Conservation (phyloP, 2,797 vertebrate genomes). For the Astyanax mexicanus region DNA sequence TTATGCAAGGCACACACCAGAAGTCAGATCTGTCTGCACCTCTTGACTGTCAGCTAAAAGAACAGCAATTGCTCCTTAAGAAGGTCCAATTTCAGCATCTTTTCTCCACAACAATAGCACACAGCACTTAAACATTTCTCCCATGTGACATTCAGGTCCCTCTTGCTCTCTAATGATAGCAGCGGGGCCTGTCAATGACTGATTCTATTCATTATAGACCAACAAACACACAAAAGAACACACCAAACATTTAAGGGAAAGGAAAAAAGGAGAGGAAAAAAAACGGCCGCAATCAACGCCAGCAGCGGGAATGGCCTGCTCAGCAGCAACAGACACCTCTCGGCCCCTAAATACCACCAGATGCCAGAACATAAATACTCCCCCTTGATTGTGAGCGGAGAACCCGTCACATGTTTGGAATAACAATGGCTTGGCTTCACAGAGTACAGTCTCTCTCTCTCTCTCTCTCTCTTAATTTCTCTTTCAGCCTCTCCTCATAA, state of each 20-base stretch:
- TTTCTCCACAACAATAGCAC: neutral
- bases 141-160: neutral
- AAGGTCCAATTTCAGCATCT: neutral
- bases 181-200: neutral
- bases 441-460: conserved; percentile 4
- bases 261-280: too few species aligned
- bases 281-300: conserved; percentile 13
- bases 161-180: neutral
- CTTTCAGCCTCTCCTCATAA: conserved; percentile 8
- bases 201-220: neutral
- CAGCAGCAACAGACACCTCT: conserved; percentile 31
- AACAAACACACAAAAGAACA: neutral
- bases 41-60: too few species aligned
- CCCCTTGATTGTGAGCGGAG: conserved; percentile 46
- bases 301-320: conserved; percentile 7
- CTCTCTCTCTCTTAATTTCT: too few species aligned
- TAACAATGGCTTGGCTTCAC: conserved; percentile 34
- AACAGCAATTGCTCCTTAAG: neutral
- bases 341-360: conserved; percentile 39
- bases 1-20: too few species aligned
- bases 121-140: conserved; percentile 1
- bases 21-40: too few species aligned
- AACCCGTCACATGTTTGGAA: conserved; percentile 36
- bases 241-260: neutral
- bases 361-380: conserved; percentile 47